These are phyloP conservation scores for Ifrita kowaldi DNA, from an alignment of 2,113 vertebrate genomes.

Conservation along the genomic window DNA sequence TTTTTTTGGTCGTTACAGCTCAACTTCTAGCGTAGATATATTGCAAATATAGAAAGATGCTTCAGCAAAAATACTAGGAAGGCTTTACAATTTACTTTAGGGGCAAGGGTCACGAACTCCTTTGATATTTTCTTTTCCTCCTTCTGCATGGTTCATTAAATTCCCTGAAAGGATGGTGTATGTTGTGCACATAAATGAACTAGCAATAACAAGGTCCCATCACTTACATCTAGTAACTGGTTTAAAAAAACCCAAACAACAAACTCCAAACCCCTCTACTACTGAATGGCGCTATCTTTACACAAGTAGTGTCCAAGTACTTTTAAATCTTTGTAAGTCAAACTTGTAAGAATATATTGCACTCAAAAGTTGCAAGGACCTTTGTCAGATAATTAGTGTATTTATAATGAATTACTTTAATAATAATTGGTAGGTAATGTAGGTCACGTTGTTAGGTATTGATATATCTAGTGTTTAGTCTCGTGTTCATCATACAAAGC, in stretches of 20 bases:
- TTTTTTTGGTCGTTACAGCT: neutral
- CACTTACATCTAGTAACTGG: constrained; percentile 3
- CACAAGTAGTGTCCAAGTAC: neutral
- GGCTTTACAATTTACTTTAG: constrained; percentile 46
- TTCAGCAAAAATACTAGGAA: neutral
- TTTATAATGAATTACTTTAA: neutral
- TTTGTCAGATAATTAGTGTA: neutral
- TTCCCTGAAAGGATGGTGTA: constrained; percentile 13
- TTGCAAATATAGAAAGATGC: neutral
- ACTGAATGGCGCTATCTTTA: neutral
- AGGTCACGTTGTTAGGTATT: neutral
- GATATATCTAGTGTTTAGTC: neutral
- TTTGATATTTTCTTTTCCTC: constrained; percentile 55
- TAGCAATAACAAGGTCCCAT: neutral
- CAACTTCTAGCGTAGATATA: neutral
- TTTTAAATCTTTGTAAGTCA: neutral
- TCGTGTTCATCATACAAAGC: neutral
- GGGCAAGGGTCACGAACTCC: constrained; percentile 35
- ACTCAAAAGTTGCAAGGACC: neutral
- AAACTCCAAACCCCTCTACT: neutral
- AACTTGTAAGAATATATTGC: neutral
- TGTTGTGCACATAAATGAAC: constrained; percentile 44
- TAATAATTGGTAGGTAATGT: neutral
- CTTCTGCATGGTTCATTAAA: constrained; percentile 50
- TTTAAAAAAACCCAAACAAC: neutral